A percentile compares a stretch with the other conserved stretches of the same genome.
phyloP scores from a whole-genome alignment of 2,888 invertebrate genomes.

The Drosophila robusta region DNA sequence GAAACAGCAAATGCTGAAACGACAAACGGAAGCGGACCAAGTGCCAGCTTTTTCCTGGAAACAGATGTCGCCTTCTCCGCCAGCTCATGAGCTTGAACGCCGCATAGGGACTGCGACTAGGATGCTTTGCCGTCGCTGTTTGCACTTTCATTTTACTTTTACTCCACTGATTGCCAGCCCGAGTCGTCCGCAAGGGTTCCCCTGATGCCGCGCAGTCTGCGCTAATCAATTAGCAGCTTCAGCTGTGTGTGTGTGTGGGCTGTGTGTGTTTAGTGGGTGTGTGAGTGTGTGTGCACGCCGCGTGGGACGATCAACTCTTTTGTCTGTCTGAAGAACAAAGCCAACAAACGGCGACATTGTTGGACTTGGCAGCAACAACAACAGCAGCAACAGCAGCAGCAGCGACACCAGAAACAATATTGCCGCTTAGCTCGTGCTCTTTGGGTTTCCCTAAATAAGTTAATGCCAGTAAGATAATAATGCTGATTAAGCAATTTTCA shows the following conservation, averaged over 20 bases:
- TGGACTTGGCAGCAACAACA: constrained; percentile 36
- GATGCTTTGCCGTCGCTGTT: constrained; percentile 31
- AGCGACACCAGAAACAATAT: constrained; percentile 15
- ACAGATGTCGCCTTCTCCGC: constrained; percentile 47
- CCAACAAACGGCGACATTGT: constrained; percentile 54
- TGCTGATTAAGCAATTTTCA: constrained; percentile 81
- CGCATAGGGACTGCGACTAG: constrained; percentile 20
- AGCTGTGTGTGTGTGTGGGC: constrained; percentile 6
- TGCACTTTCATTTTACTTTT: constrained; percentile 50
- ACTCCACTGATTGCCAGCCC: constrained; percentile 42
- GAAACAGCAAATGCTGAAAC: constrained; percentile 68
- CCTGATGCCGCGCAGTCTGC: constrained; percentile 15
- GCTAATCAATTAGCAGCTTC: constrained; percentile 62
- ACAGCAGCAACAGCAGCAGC: constrained; percentile 1
- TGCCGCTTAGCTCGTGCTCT: constrained; percentile 35
- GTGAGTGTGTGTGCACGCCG: constrained; percentile 28
- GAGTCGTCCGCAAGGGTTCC: constrained; percentile 5
- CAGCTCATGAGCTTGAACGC: constrained; percentile 7
- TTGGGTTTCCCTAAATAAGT: constrained; percentile 69
- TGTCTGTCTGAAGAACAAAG: constrained; percentile 44
- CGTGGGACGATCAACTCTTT: constrained; percentile 47
- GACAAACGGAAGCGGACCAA: constrained; percentile 70
- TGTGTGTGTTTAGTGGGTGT: constrained; percentile 6
- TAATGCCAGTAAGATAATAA: constrained; percentile 76
- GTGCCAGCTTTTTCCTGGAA: constrained; percentile 48